These are phyloP conservation scores for Sarotherodon lohbergeri DNA, from an alignment of 2,113 vertebrate genomes.

Conservation along the genomic window DNA sequence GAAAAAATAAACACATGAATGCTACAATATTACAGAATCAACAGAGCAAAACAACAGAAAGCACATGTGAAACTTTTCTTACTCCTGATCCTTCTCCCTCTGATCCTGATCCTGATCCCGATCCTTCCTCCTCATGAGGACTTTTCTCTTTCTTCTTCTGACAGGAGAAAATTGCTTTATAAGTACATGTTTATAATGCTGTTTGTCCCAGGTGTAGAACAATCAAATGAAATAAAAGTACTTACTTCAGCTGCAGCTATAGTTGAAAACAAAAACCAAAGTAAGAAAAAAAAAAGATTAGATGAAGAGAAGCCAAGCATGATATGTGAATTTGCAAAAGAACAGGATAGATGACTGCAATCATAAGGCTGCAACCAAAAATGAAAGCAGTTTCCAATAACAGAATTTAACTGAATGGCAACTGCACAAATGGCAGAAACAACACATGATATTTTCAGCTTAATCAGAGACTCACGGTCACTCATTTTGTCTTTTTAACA, in stretches of 20 bases:
- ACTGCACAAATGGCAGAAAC: background rate
- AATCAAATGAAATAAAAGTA: background rate
- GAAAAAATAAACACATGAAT: background rate
- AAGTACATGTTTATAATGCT: background rate
- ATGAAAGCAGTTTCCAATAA: background rate
- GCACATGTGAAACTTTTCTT: background rate
- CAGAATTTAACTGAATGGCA: background rate
- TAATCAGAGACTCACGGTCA: background rate
- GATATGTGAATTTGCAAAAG: background rate
- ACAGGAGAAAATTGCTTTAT: background rate
- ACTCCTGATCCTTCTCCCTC: background rate
- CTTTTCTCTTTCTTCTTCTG: rapidly evolving
- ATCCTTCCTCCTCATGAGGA: rapidly evolving
- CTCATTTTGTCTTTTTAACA: slow-evolving; percentile 21
- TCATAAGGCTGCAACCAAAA: background rate
- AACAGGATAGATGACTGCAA: background rate
- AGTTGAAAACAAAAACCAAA: background rate
- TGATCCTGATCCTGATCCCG: background rate
- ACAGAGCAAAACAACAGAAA: background rate
- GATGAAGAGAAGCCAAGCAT: background rate
- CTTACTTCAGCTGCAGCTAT: background rate
- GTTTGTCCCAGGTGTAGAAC: background rate
- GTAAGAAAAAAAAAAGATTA: background rate
- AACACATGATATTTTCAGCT: background rate
- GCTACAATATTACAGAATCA: background rate